These are phyloP conservation scores for Arothron firmamentum DNA, from an alignment of 2,113 vertebrate genomes.

Conservation along the genomic window DNA sequence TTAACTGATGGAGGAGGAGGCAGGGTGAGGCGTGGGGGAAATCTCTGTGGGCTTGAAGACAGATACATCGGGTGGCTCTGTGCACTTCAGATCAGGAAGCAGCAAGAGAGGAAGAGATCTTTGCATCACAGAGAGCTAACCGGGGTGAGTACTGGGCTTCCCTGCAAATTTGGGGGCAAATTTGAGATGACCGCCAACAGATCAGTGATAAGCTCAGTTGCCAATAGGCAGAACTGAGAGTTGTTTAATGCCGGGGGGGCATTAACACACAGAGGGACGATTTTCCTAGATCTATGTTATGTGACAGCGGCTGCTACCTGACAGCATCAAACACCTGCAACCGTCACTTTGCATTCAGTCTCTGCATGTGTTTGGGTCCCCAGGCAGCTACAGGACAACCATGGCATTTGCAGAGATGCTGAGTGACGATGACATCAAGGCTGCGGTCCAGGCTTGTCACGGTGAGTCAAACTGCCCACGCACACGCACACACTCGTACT, in stretches of 20 bases:
- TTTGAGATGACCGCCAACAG: not conserved
- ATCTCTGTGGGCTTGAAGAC: slow-evolving; percentile 69
- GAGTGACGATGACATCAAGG: slow-evolving; percentile 69
- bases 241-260: slow-evolving; percentile 3
- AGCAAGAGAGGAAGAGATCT: slow-evolving; percentile 44
- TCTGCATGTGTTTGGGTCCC: slow-evolving; percentile 27
- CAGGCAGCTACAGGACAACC: slow-evolving; percentile 44
- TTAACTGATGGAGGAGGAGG: slow-evolving; percentile 74
- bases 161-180: slow-evolving; percentile 11
- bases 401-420: slow-evolving; percentile 76
- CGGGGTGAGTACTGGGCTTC: slow-evolving; percentile 52
- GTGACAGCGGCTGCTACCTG: slow-evolving; percentile 14
- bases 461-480: slow-evolving; percentile 58
- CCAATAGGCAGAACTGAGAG: not conserved
- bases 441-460: slow-evolving; percentile 73
- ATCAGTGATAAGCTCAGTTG: not conserved
- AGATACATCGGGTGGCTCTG: slow-evolving; percentile 58
- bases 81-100: slow-evolving; percentile 55
- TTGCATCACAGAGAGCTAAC: slow-evolving; percentile 29
- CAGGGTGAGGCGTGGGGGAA: slow-evolving; percentile 40
- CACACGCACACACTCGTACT: not conserved
- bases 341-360: slow-evolving; percentile 39
- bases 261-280: not conserved
- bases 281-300: slow-evolving; percentile 10
- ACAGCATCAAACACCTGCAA: slow-evolving; percentile 29